These are phyloP conservation scores for Stictocephala bisonia DNA, from an alignment of 2,888 invertebrate genomes.

Conservation along the genomic window DNA sequence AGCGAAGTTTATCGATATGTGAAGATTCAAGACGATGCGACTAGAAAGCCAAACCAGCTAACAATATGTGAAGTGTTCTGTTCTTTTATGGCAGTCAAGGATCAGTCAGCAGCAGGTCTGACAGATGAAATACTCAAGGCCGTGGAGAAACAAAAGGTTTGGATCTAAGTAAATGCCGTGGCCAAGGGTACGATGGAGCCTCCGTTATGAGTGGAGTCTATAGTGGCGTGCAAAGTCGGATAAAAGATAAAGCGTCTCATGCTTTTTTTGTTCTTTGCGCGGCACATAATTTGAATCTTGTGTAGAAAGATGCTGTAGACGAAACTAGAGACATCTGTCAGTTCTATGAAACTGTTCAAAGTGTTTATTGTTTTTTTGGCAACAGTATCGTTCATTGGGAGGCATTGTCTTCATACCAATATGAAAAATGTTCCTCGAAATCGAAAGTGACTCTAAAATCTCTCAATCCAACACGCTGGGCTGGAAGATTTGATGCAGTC, in stretches of 20 bases:
- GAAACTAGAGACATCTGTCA: background rate
- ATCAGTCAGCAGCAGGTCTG: background rate
- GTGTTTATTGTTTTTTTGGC: no score
- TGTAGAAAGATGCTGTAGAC: conserved; percentile 9
- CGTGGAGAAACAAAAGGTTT: background rate
- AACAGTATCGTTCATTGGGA: no score
- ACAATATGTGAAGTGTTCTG: background rate
- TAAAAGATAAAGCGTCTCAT: conserved; percentile 39
- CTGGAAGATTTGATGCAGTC: no score
- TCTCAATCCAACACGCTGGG: no score
- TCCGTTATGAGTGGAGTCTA: conserved; percentile 49
- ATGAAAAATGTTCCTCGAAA: no score
- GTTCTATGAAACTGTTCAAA: background rate
- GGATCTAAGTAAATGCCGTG: conserved; percentile 7
- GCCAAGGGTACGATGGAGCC: conserved; percentile 55
- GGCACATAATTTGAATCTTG: conserved; percentile 48
- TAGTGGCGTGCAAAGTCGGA: background rate
- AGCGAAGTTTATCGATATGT: conserved; percentile 6
- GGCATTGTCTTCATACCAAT: no score
- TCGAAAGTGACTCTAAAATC: no score
- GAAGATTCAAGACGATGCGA: background rate
- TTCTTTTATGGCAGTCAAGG: conserved; percentile 2
- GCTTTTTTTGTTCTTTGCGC: conserved; percentile 51
- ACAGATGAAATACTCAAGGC: background rate
- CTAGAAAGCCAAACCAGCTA: background rate